phyloP scores from a whole-genome alignment of 2,888 invertebrate species.

The Euplagia quadripunctaria region DNA sequence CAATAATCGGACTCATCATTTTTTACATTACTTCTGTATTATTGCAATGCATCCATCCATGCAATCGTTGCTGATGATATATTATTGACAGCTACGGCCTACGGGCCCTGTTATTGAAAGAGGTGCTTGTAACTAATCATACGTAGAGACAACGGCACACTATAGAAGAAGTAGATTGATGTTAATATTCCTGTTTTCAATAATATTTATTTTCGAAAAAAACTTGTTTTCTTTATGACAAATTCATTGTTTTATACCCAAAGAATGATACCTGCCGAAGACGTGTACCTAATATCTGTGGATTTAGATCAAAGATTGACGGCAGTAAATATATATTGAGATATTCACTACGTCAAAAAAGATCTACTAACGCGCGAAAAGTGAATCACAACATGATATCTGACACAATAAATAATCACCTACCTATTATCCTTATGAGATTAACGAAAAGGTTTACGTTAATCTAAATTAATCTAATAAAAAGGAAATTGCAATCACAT shows the following conservation, averaged over 20 bases:
- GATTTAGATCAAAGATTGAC: not conserved
- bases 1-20: no score
- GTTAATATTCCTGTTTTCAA: not conserved
- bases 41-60: no score
- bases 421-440: not conserved
- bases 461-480: no score
- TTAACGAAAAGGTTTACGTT: not conserved
- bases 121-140: not conserved
- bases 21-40: no score
- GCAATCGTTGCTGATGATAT: not conserved
- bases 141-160: not conserved
- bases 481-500: not conserved
- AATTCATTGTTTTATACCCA: not conserved
- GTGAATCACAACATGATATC: not conserved
- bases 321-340: not conserved
- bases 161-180: not conserved
- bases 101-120: not conserved
- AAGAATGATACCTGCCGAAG: not conserved
- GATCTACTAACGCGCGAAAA: not conserved
- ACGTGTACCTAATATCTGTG: not conserved
- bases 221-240: not conserved
- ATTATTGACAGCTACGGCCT: not conserved
- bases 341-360: not conserved
- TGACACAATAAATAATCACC: constrained; percentile 5
- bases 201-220: not conserved